Base-by-base conservation (phyloP, 2,113 vertebrate genomes). In the Nyctibius bracteatus region DNA sequence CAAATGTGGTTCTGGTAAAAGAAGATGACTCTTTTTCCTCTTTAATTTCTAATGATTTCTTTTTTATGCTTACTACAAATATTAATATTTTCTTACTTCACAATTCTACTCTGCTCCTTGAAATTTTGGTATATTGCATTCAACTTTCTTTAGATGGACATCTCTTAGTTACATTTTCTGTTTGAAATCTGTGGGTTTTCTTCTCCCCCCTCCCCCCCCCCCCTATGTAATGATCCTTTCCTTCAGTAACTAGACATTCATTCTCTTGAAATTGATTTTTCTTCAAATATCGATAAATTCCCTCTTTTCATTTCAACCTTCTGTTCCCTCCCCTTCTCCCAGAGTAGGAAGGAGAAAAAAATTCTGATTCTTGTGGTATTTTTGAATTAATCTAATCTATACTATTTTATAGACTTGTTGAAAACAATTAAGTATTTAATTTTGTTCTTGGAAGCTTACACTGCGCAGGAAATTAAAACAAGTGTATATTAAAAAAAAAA, bases 131-230 rank as follows among this genome's bases (percentile, higher is more conserved):
- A 11, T 55, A 41, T 81, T 87, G 14, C 9, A 55, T 57, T 79
- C 67, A 59, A 41, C 10, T 52, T 9, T 77, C 8, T 62, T 84
- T 43, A 39, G 6, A 27, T 61, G 20, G 11, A 39, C 27, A 41
- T 47, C 6, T 54, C 41, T 84, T n/a, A 55, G 6, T 13, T 77
- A 77, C 6, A 20, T 66, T 71, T 89, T 81, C 55, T 84, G 8
- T 84, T 84, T 81, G 33, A 90, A 70, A 51, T 73, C n/a, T 65
- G 4, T 49, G 7, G 8, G 3, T 0, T 52, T 20, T 77, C 62
- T 12, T 10, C 1, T 3, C 3, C 2, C 3, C 1, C 4, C 8
- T n/a, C n/a, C 3, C 2, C 3, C 1, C 4, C 8, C 3, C 2
- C 3, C 1, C 4, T 8, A 39, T 24, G 6, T 46, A 61, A 47